Evolutionary conservation across 2,113 vertebrate species (phyloP).

Genomic region (Dermatemys mawii): DNA sequence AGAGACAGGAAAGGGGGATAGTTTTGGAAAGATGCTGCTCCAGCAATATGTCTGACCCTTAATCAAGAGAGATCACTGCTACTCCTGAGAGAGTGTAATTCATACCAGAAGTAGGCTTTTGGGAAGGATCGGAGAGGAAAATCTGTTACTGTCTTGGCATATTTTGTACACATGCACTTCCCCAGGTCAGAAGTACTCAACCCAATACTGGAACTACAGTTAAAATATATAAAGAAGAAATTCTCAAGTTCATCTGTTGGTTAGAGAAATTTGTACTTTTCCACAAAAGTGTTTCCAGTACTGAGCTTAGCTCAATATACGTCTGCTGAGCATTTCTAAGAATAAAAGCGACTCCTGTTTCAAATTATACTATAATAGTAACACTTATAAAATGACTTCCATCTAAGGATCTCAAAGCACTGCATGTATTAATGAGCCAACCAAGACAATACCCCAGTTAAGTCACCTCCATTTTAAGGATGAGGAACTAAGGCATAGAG

Average conservation of each 20-base stretch:
- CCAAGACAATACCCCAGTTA: not conserved
- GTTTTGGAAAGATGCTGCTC: not conserved
- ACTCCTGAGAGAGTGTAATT: not conserved
- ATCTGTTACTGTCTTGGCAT: not conserved
- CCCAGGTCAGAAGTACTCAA: not conserved
- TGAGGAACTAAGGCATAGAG: not conserved
- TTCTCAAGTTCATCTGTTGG: not conserved
- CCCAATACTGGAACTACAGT: not conserved
- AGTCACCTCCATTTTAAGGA: not conserved
- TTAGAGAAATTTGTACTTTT: not conserved
- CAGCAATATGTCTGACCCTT: not conserved
- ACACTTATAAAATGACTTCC: not conserved
- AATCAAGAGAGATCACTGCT: not conserved
- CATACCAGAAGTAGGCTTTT: not conserved
- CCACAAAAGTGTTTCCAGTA: not conserved
- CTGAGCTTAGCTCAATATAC: not conserved
- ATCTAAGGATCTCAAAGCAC: not conserved
- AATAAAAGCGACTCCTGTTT: conserved; percentile 1
- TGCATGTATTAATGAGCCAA: not conserved
- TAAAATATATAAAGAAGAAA: not conserved
- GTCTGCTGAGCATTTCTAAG: not conserved
- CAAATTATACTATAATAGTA: not conserved
- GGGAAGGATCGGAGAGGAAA: not conserved
- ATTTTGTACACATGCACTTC: not conserved
- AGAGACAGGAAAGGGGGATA: not conserved